Percentiles rank a stretch among this genome's conserved stretches.
Evolutionary conservation across 2,888 invertebrate genomes (phyloP).

Genomic region (Andrena praecox): DNA sequence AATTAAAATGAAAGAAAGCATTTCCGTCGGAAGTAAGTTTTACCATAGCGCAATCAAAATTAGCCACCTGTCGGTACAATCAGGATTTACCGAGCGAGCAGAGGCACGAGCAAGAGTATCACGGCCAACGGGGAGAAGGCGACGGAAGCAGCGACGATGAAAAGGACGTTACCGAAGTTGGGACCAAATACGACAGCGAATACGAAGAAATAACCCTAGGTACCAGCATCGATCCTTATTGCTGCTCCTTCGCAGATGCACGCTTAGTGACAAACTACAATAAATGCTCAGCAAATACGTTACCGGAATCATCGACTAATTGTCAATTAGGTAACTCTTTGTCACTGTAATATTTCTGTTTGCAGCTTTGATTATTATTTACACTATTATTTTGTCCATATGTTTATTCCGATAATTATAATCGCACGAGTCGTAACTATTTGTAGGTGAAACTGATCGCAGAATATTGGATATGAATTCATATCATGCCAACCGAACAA

Average conservation of each 20-base stretch:
- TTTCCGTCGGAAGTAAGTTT: conserved; percentile 66
- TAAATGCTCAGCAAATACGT: neutral
- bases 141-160: conserved; percentile 14
- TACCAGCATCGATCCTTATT: neutral
- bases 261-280: neutral
- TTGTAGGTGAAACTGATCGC: conserved; percentile 5
- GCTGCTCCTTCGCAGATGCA: neutral
- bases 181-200: conserved; percentile 14
- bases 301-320: neutral
- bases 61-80: conserved; percentile 74
- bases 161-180: conserved; percentile 13
- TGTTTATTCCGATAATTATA: too few species aligned
- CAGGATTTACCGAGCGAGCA: conserved; percentile 65
- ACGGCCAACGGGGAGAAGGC: conserved; percentile 22
- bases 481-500: too few species aligned
- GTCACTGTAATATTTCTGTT: neutral
- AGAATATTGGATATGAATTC: neutral
- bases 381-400: neutral
- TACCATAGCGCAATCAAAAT: conserved; percentile 71
- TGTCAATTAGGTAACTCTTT: conserved; percentile 7
- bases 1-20: conserved; percentile 17
- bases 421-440: neutral
- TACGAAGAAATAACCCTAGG: conserved; percentile 25
- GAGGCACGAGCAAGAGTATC: conserved; percentile 25
- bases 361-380: neutral